Base-by-base conservation (phyloP, 2,888 invertebrate genomes). In the Lasius fuliginosus region DNA sequence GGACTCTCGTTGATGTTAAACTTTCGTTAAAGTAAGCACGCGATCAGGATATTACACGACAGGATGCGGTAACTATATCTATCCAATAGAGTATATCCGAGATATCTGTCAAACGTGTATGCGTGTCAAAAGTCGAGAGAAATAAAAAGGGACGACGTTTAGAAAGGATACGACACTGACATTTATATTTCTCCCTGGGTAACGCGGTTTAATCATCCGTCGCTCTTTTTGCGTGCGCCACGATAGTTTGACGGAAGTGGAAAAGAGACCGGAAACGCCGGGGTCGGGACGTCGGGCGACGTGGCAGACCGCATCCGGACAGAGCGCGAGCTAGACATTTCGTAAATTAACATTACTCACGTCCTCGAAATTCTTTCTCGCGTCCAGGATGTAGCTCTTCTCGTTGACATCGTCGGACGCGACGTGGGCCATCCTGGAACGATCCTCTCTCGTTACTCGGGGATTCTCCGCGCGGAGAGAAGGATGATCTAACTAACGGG, bases 311-410 rank as follows among this genome's bases (percentile, higher is more conserved):
- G 23, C n/a, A 40, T 42, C 71, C 8, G 18, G 18, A 5, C n/a
- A 8, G n/a, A 12, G 8, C 15, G 23, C 23, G n/a, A 74, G 40
- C 42, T 46, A 18, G 9, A 62, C 8, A n/a, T 18, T n/a, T 68
- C 36, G 33, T 15, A 58, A 40, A 36, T 36, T 36, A 12, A 23
- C 15, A 11, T 67, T 42, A 94, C 94, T 94, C 87, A 94, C 94
- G 82, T 94, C 94, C 81, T 94, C 94, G 88, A 92, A 93, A 87
- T 89, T 93, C 88, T 91, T 94, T 86, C 90, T 90, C n/a, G 92
- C 90, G 82, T 94, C 94, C 86, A 95, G 89, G 82, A 95, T 95
- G 87, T 94, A 94, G 86, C 94, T 95, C 86, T 94, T 94, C 89
- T 94, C 95, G 87, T 93, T 91, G 53, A 90, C 86, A 64, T 88